Conservation (phyloP, 2,888 invertebrate species). For the Chrysolina oricalcia region DNA sequence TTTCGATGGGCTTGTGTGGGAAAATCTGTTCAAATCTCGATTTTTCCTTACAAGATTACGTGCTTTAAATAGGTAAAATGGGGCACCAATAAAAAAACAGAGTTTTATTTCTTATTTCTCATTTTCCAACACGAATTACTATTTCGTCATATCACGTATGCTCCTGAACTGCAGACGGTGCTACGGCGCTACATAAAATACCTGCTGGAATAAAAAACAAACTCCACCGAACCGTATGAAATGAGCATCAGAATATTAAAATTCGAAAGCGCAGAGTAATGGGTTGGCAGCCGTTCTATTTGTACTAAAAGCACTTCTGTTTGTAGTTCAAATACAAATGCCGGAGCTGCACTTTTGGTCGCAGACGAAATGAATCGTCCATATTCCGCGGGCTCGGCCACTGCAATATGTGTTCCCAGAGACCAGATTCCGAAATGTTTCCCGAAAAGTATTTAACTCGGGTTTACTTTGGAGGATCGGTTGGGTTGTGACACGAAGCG, state of each 20-base stretch:
- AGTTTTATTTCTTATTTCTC: no score
- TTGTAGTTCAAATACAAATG: conserved; percentile 9
- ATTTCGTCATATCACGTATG: background rate
- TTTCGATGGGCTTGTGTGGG: no score
- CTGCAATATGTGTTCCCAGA: background rate
- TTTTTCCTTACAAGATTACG: no score
- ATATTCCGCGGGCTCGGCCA: background rate
- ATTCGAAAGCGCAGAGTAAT: conserved; percentile 13
- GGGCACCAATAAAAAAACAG: no score
- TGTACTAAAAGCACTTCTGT: conserved; percentile 11
- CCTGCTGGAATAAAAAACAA: conserved; percentile 8
- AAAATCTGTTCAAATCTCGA: no score
- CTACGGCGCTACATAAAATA: background rate
- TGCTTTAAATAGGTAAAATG: no score
- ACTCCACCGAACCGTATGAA: conserved; percentile 7
- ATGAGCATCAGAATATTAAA: conserved; percentile 15
- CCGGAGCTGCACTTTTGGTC: conserved; percentile 1
- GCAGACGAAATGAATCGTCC: background rate
- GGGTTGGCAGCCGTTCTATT: conserved; percentile 12
- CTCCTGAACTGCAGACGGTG: background rate
- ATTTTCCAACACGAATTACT: no score
- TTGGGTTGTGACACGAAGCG: background rate
- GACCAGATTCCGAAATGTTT: background rate
- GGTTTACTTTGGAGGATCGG: background rate
- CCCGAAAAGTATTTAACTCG: background rate